A percentile compares a stretch with the other conserved stretches of the same genome.
Evolutionary conservation across 2,888 invertebrate species (phyloP).

Genomic region (Drosophila silvestris): DNA sequence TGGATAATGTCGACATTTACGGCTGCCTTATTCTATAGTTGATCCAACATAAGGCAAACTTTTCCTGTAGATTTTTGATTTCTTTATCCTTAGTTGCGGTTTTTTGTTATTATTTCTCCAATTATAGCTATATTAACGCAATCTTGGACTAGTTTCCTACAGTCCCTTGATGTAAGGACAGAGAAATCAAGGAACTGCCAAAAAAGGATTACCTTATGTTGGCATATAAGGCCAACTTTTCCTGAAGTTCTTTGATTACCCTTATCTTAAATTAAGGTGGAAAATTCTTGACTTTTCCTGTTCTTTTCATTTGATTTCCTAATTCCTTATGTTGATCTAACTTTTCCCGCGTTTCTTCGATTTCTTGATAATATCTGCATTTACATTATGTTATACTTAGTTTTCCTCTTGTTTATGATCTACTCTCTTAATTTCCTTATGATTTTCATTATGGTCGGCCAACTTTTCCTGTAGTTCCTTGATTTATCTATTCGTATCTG

Average conservation of each 20-base stretch:
- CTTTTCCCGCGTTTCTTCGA: no score
- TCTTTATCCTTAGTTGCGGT: neutral
- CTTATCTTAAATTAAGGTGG: neutral
- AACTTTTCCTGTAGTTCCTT: no score
- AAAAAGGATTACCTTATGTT: neutral
- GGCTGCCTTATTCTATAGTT: neutral
- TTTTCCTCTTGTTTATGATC: no score
- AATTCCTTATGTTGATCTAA: no score
- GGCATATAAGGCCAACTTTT: neutral
- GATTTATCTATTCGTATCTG: no score
- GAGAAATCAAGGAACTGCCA: neutral
- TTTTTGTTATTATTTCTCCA: neutral
- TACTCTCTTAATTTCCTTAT: no score
- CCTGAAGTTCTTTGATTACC: neutral
- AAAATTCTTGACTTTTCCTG: neutral
- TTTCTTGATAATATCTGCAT: no score
- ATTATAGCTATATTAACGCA: neutral
- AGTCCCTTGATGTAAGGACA: neutral
- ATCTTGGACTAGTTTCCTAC: neutral
- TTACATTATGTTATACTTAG: no score
- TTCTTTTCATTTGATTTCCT: neutral
- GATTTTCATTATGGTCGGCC: no score
- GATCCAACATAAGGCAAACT: neutral
- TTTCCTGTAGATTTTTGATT: neutral
- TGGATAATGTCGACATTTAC: no score